These are phyloP conservation scores for Oxyteleia sp. DNA, from an alignment of 2,888 invertebrate species.

Conservation along the genomic window DNA sequence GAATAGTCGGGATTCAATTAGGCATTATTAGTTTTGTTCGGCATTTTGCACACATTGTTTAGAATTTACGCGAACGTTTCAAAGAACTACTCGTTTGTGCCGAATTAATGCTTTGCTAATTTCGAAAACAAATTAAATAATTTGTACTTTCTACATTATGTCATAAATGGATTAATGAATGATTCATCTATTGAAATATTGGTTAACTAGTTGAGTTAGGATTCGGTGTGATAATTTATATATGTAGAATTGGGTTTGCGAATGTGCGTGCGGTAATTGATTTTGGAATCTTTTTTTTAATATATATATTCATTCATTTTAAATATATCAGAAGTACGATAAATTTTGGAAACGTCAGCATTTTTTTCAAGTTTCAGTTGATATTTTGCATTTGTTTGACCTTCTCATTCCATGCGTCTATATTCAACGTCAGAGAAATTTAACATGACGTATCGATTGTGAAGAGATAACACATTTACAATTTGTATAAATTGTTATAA, in stretches of 20 bases:
- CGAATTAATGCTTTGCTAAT: constrained; percentile 27
- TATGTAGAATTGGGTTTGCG: background rate
- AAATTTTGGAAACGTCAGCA: constrained; percentile 30
- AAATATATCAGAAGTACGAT: constrained; percentile 28
- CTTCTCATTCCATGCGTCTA: constrained; percentile 24
- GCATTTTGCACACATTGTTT: constrained; percentile 33
- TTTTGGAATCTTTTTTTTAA: background rate
- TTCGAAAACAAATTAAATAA: constrained; percentile 18
- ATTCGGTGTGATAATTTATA: no score
- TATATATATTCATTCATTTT: constrained; percentile 8
- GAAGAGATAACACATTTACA: constrained; percentile 18
- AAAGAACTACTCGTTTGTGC: constrained; percentile 27
- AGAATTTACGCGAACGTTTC: constrained; percentile 6
- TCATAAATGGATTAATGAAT: background rate
- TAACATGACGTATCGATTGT: constrained; percentile 44
- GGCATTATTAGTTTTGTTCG: constrained; percentile 55
- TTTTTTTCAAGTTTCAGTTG: constrained; percentile 33
- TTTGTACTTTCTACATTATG: background rate
- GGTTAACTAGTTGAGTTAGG: background rate
- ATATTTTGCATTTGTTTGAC: constrained; percentile 24
- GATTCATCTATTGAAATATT: background rate
- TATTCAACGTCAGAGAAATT: constrained; percentile 41
- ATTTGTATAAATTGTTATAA: constrained; percentile 28
- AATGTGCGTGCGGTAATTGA: background rate
- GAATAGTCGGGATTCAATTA: constrained; percentile 56